These are phyloP conservation scores for Ptychoptera albimana DNA, from an alignment of 2,888 invertebrate species.

Conservation along the genomic window DNA sequence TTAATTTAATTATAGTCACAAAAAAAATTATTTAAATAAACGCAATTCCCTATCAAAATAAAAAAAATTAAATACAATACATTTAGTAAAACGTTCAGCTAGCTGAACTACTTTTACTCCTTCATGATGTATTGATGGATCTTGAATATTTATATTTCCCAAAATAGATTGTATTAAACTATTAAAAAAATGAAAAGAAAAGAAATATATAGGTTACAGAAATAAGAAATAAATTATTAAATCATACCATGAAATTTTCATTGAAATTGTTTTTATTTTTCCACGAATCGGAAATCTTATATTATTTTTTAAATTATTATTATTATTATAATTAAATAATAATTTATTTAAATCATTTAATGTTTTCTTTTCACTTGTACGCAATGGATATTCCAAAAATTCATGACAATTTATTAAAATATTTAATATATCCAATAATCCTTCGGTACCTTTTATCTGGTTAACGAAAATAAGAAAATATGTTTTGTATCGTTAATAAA, in stretches of 20 bases:
- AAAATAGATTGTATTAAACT: slow-evolving; percentile 62
- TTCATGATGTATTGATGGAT: slow-evolving; percentile 54
- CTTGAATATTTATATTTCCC: slow-evolving; percentile 49
- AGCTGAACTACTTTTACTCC: slow-evolving; percentile 48
- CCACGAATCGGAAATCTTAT: slow-evolving; percentile 56
- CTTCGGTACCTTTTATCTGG: slow-evolving; percentile 45
- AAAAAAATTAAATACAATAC: slow-evolving; percentile 30
- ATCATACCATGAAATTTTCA: slow-evolving; percentile 60
- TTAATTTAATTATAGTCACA: not conserved
- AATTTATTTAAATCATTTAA: slow-evolving; percentile 54
- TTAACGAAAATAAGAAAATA: slow-evolving; percentile 12
- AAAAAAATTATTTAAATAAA: not conserved
- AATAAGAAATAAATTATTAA: slow-evolving; percentile 1
- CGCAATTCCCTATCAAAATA: not conserved
- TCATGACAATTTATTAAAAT: slow-evolving; percentile 47
- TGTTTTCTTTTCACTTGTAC: slow-evolving; percentile 49
- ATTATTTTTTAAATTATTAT: slow-evolving; percentile 20
- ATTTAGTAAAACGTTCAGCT: slow-evolving; percentile 50
- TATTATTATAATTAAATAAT: slow-evolving; percentile 25
- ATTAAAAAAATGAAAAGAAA: slow-evolving; percentile 7
- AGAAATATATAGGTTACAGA: slow-evolving; percentile 1
- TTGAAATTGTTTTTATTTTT: slow-evolving; percentile 48
- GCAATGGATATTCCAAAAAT: slow-evolving; percentile 47
- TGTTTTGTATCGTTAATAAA: no score
- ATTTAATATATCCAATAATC: slow-evolving; percentile 36